Evolutionary conservation across 92 coral and sea anemone genomes (phyloP).

Genomic region (Virgularia gustaviana): DNA sequence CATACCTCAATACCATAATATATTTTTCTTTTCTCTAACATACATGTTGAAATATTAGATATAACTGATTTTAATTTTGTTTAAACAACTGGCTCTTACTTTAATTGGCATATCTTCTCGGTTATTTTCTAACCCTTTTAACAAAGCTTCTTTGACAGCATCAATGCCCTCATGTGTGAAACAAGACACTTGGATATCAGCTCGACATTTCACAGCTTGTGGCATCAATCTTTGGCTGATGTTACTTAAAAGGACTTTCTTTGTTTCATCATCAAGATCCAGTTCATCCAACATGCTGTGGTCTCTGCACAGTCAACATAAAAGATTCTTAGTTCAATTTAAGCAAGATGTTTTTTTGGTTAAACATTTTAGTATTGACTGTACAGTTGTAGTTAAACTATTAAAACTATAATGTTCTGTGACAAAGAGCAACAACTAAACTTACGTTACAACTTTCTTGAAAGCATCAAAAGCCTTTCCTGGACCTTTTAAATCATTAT

Average conservation of each 20-base stretch:
- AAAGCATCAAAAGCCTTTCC: conserved; percentile 91
- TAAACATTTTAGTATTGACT: background rate
- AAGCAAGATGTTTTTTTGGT: background rate
- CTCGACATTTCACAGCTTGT: conserved; percentile 96
- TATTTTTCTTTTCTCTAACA: no score
- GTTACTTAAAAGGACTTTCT: conserved; percentile 69
- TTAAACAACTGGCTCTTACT: conserved; percentile 61
- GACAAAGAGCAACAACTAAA: no score
- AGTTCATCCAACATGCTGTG: conserved; percentile 78
- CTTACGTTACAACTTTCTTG: conserved; percentile 90
- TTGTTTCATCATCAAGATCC: conserved; percentile 81
- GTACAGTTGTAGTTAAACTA: background rate
- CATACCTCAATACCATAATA: no score
- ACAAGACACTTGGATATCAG: conserved; percentile 93
- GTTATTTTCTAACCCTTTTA: conserved; percentile 80
- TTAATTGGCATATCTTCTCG: conserved; percentile 88
- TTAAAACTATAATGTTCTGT: background rate
- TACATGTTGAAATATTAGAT: no score
- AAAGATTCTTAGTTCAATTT: background rate
- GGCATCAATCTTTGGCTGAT: conserved; percentile 94
- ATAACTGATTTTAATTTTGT: no score
- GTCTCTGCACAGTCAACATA: conserved; percentile 56
- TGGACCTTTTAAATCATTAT: conserved; percentile 76
- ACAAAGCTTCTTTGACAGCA: conserved; percentile 83
- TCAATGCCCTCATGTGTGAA: conserved; percentile 97